Conservation (phyloP, 2,888 invertebrate species). For the Drosophila testacea region DNA sequence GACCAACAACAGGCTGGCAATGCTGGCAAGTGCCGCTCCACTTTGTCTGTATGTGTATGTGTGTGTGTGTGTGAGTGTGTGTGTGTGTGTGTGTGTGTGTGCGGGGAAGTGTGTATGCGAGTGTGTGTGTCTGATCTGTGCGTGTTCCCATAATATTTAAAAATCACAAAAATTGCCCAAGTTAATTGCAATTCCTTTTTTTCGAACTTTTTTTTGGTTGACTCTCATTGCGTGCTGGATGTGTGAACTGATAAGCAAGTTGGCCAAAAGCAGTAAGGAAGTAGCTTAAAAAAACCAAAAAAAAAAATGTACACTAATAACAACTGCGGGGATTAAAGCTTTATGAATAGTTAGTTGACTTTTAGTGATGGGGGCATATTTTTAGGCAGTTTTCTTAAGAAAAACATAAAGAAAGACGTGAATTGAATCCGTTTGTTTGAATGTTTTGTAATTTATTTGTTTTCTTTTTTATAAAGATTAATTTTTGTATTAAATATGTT, state of each 20-base stretch:
- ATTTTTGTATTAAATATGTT: too few species aligned
- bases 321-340: constrained; percentile 1
- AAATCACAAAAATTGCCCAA: constrained; percentile 71
- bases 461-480: too few species aligned
- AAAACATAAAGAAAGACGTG: too few species aligned
- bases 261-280: constrained; percentile 14
- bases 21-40: constrained; percentile 55
- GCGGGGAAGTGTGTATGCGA: constrained; percentile 7
- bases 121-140: constrained; percentile 55
- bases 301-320: constrained; percentile 3
- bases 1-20: constrained; percentile 31
- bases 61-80: constrained; percentile 1
- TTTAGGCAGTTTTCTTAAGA: too few species aligned
- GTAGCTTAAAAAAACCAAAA: not conserved
- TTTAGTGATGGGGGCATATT: not conserved
- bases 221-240: constrained; percentile 65
- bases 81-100: constrained; percentile 1
- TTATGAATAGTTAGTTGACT: not conserved
- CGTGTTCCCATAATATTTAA: constrained; percentile 81
- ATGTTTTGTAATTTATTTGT: too few species aligned
- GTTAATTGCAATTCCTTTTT: constrained; percentile 74
- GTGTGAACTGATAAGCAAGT: constrained; percentile 56
- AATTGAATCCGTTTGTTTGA: too few species aligned
- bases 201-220: constrained; percentile 13
- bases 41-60: constrained; percentile 6